Conservation (phyloP, 2,888 invertebrate species). For the Rhaphigaster nebulosa region DNA sequence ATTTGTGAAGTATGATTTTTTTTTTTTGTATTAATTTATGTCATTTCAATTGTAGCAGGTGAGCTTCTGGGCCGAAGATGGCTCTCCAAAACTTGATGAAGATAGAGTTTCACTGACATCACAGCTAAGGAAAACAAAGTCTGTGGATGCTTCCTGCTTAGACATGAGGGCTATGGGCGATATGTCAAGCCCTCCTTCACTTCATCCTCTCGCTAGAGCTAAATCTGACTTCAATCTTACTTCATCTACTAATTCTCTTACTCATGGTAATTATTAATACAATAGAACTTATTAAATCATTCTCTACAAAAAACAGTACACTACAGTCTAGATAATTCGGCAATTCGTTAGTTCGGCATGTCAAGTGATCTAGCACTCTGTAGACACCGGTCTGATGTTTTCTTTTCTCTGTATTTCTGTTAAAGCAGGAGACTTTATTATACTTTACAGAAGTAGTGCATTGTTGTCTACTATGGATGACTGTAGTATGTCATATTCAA, state of each 20-base stretch:
- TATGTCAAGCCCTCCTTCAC: constrained; percentile 65
- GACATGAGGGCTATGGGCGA: constrained; percentile 74
- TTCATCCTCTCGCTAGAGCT: constrained; percentile 80
- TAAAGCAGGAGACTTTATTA: too few species aligned
- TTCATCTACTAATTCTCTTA: constrained; percentile 76
- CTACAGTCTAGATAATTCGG: too few species aligned
- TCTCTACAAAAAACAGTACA: too few species aligned
- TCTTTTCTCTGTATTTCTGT: too few species aligned
- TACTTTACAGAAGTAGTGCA: too few species aligned
- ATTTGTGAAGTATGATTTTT: too few species aligned
- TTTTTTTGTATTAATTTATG: constrained; percentile 14
- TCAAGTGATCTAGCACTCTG: too few species aligned
- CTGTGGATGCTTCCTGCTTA: constrained; percentile 89
- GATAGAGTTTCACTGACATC: constrained; percentile 82
- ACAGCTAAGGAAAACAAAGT: constrained; percentile 87
- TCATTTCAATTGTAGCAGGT: constrained; percentile 75
- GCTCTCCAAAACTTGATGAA: constrained; percentile 75
- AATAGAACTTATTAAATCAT: too few species aligned
- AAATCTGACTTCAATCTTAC: constrained; percentile 91
- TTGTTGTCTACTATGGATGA: too few species aligned
- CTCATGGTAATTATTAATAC: constrained; percentile 73
- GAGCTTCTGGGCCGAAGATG: constrained; percentile 84
- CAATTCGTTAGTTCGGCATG: too few species aligned
- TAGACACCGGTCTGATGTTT: too few species aligned
- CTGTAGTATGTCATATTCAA: too few species aligned